These are phyloP conservation scores for Galemys pyrenaicus DNA, from an alignment of 2,113 vertebrate species.

Conservation along the genomic window DNA sequence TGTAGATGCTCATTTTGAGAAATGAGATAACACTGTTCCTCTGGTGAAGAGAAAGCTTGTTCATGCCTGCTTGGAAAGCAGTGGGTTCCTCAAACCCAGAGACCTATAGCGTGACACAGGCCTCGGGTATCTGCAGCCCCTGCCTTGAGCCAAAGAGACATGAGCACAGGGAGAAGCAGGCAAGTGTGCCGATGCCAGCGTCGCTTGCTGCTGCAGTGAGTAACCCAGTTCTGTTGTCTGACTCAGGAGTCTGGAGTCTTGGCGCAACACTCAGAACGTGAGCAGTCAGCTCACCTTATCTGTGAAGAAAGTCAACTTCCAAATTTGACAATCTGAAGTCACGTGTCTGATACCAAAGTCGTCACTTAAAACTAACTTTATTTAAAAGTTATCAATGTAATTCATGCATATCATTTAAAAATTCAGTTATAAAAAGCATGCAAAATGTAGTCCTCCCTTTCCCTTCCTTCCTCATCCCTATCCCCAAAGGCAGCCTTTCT, in stretches of 20 bases:
- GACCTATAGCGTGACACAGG: background rate
- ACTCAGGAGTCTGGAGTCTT: background rate
- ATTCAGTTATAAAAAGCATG: background rate
- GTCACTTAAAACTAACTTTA: background rate
- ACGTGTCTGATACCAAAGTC: background rate
- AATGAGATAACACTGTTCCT: background rate
- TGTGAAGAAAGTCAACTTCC: background rate
- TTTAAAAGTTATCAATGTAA: background rate
- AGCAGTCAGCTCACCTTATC: background rate
- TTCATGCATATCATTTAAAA: background rate
- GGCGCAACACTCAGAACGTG: background rate
- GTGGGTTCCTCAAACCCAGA: background rate
- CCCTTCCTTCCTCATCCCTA: background rate
- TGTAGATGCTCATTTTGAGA: background rate
- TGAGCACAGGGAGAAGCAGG: background rate
- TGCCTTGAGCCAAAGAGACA: background rate
- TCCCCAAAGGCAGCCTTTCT: background rate
- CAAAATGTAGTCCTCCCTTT: background rate
- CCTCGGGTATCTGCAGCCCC: too few species aligned
- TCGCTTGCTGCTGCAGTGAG: background rate
- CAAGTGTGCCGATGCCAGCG: background rate
- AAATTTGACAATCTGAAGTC: background rate
- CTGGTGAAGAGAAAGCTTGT: background rate
- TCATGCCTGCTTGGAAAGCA: background rate
- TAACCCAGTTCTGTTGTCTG: background rate